A percentile compares a stretch with the other conserved stretches of the same genome.
Evolutionary conservation across 2,888 invertebrate genomes (phyloP).

Genomic region (Coleophora flavipennella): DNA sequence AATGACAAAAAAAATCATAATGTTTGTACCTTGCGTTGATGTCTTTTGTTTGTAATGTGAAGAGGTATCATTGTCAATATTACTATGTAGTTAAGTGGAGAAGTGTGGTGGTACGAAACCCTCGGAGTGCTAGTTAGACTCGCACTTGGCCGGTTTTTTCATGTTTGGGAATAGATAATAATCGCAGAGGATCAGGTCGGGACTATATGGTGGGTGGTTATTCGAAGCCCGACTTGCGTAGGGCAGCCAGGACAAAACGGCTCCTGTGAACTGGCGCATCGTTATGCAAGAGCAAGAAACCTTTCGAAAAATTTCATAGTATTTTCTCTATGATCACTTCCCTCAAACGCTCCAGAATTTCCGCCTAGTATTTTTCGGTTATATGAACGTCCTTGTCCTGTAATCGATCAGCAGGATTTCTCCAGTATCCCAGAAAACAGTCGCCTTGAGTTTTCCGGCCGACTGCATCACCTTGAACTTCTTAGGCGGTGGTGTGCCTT

Average conservation of each 20-base stretch:
- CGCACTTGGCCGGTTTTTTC: no score
- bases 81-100: no score
- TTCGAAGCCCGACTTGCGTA: slow-evolving; percentile 11
- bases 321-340: slow-evolving; percentile 12
- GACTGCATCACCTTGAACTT: slow-evolving; percentile 1
- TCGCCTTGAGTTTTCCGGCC: background rate
- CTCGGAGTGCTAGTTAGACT: no score
- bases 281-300: slow-evolving; percentile 8
- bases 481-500: slow-evolving; percentile 2
- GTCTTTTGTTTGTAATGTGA: no score
- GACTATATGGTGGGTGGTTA: background rate
- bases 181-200: slow-evolving; percentile 7
- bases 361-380: slow-evolving; percentile 8
- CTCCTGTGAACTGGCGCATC: slow-evolving; percentile 14
- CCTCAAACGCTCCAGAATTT: slow-evolving; percentile 12
- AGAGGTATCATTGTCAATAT: no score
- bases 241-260: slow-evolving; percentile 12
- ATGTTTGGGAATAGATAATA: slow-evolving; percentile 3
- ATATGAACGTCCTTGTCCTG: slow-evolving; percentile 1
- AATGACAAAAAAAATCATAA: no score
- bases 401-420: background rate
- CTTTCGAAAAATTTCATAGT: slow-evolving; percentile 8
- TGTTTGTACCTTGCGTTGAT: no score
- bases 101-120: no score
- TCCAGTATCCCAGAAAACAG: no score